A percentile compares a stretch with the other conserved stretches of the same genome.
Evolutionary conservation across 2,888 invertebrate genomes (phyloP).

Genomic region (Rapana venosa): DNA sequence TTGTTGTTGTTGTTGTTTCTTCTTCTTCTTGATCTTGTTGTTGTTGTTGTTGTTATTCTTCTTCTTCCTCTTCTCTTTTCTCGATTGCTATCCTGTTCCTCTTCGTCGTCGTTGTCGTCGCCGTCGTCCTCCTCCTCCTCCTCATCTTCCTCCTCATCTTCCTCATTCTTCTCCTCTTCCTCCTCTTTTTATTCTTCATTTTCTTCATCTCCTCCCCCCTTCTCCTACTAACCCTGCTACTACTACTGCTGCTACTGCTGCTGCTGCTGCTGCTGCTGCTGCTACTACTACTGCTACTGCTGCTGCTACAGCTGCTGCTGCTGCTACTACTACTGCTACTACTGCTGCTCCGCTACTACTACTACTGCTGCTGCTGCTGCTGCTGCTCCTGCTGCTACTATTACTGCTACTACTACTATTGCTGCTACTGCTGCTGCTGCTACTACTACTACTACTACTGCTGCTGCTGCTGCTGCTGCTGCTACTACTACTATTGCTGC

Average conservation of each 20-base stretch:
- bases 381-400: too few species aligned
- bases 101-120: not conserved
- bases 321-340: not conserved
- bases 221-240: not conserved
- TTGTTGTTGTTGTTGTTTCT: not conserved
- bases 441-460: slow-evolving; percentile 20
- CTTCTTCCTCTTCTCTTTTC: not conserved
- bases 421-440: slow-evolving; percentile 11
- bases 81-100: not conserved
- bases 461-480: slow-evolving; percentile 27
- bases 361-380: too few species aligned
- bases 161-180: not conserved
- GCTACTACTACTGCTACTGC: slow-evolving; percentile 30
- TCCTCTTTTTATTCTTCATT: not conserved
- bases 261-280: not conserved
- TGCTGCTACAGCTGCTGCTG: not conserved
- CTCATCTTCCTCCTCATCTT: not conserved
- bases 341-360: too few species aligned
- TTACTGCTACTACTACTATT: too few species aligned
- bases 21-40: not conserved
- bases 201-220: not conserved
- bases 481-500: slow-evolving; percentile 1
- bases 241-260: slow-evolving; percentile 16
- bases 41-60: not conserved
- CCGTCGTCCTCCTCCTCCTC: too few species aligned